Base-by-base conservation (phyloP, 2,113 vertebrate genomes). In the Odontophorus gujanensis region DNA sequence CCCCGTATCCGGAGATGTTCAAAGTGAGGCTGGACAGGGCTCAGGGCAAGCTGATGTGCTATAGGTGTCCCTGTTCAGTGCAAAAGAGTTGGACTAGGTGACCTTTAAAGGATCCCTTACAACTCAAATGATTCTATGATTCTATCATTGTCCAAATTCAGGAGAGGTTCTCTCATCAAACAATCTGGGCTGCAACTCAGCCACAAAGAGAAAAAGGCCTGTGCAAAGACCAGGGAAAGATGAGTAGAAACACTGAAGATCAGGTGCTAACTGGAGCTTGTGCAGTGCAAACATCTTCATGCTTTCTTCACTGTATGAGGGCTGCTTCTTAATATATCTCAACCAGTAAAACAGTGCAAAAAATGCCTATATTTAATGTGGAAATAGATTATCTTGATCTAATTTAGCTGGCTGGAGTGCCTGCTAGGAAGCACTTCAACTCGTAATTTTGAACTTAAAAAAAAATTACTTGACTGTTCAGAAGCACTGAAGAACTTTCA, bases 301-400 rank as follows among this genome's bases (percentile, higher is more conserved):
- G 30, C 13, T 38, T 32, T 72, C 38, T 76, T 75, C 76, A 12
- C 72, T 50, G 24, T 34, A 8, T 7, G 21, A 25, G 45, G 77
- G 38, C 68, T 89, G 9, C 73, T 48, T 8, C 45, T 40, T 69
- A 40, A 7, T 11, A 10, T 38, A 34, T 32, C 45, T 58, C n/a
- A 14, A 59, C 66, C 7, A 62, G 50, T 40, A 62, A 53, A 89
- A 34, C 28, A 74, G 45, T 78, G 25, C 47, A 57, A 72, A 40
- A 78, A 38, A 9, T 3, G 1, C 34, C 19, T 61, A 65, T 45
- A 5, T 36, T 11, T 25, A 55, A 28, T 0, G 0, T 69, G 28
- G 42, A 83, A 20, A 45, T 71, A 65, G 36, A 74, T 78, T 14
- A 21, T 48, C 47, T 57, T 45, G 7, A 26, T 68, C 40, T 24